Base-by-base conservation (phyloP, 2,113 vertebrate genomes). In the Tylochromis polylepis region DNA sequence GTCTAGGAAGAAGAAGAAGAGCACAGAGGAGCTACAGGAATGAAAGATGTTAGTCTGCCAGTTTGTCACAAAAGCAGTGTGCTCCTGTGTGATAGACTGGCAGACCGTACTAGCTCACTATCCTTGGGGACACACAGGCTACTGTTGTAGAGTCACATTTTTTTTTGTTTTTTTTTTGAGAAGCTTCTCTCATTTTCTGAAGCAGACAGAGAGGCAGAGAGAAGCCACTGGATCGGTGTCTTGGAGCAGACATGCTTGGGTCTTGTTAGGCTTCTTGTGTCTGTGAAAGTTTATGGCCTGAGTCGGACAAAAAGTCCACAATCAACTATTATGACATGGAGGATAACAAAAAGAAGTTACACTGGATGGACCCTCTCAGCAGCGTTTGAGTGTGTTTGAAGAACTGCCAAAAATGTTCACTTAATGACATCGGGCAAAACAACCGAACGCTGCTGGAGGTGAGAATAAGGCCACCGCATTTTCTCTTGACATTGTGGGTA, bases 61-160 rank as follows among this genome's bases (percentile, higher is more conserved):
- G 91, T 95, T 93, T 94, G 95, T 95, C 93, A 95, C 94, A 92
- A 94, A 94, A 87, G 91, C 90, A 85, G 92, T 75, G 91, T 94
- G 93, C 92, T 93, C 86, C 92, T 87, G 87, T 92, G 94, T 94
- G 94, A 95, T 92, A 91, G 94, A 94, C 94, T 94, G 93, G 91
- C 94, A 94, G 93, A 90, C 83, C 92, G 75, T 92, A 93, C 89
- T 55, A 70, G 92, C 93, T 92, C 87, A 27, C 83, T 65, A 79
- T 95, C 95, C 94, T 92, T 24, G 57, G 94, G 94, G 94, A 94
- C 82, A 81, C 78, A 11, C 83, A 56, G 90, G 90, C 87, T 83
- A 86, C 90, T 92, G 87, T 91, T 88, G 80, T 38, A 67, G 83
- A 93, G 85, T 81, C 87, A 62, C 88, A 57, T 85, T 92, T 85